These are phyloP conservation scores for Calameuta filiformis DNA, from an alignment of 2,888 invertebrate genomes.

Conservation along the genomic window DNA sequence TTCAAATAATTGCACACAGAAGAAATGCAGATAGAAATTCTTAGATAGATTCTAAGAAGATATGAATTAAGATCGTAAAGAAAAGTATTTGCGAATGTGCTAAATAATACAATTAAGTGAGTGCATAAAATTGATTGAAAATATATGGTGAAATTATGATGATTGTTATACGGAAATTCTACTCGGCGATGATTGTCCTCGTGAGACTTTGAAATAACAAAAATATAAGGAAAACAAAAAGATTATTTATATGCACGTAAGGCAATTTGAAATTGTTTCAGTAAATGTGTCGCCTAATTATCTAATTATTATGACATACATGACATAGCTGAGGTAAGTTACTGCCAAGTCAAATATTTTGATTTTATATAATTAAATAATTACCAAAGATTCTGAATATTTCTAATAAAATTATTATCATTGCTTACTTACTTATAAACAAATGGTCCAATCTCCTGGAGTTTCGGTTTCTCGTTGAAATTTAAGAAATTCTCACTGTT, in stretches of 20 bases:
- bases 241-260: no score
- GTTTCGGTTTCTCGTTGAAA: conserved; percentile 81
- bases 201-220: no score
- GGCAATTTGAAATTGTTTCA: no score
- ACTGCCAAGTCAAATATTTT: not conserved
- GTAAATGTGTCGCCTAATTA: not conserved
- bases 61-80: not conserved
- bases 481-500: conserved; percentile 84
- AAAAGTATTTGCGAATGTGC: not conserved
- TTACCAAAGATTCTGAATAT: not conserved
- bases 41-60: no score
- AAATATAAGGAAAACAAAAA: no score
- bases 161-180: no score
- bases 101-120: no score
- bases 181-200: no score
- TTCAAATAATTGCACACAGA: not conserved
- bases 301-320: not conserved
- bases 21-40: no score
- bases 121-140: no score
- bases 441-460: conserved; percentile 87
- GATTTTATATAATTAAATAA: not conserved
- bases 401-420: not conserved
- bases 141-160: no score
- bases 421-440: conserved; percentile 79
- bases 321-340: not conserved